Evolutionary conservation across 1,140 invertebrate species (phyloP), one percentile per base, ranked within the genome.

Genomic region (Meloidogyne exigua): DNA sequence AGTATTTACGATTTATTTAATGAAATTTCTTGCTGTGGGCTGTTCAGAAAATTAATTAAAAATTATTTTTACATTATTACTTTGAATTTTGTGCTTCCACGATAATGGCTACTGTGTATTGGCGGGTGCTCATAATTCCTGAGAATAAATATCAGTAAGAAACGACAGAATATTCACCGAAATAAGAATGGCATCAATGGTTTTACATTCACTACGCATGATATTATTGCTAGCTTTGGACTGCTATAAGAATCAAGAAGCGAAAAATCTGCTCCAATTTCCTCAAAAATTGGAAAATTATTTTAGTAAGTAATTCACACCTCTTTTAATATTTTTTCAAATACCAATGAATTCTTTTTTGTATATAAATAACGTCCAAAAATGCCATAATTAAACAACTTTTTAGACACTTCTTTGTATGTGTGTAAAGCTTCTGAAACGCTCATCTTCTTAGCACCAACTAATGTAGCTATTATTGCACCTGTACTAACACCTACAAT

Each of bases 401-500:
- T 79, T 21, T 76, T 66, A 18, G 84, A 87, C 42, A 86, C 79
- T n/a, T 80, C 81, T 78, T 80, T 80, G 65, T 87, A 88, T 21
- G 64, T 82, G 25, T 72, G 32, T 72, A 77, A 85, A 13, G 82
- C 77, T 72, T 85, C 76, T 25, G 75, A 72, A 21, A 87, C 79
- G 15, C 68, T 72, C 39, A 83, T 76, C 68, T 75, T 68, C 76
- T 85, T 88, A 18, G 85, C 78, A 63, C 87, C 88, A 4, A 89
- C 68, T 62, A 90, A 76, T n/a, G 83, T 80, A 23, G 88, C 87
- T 15, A 90, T 82, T 21, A 90, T 85, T 11, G 88, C 84, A 11
- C 94, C 94, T 4, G 94, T 95, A 85, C 93, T 94, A 15, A 96
- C 94, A 11, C 95, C 95, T 85, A 93, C 93, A 80, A 96, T 92